phyloP scores from a whole-genome alignment of 35 echinoderm and acorn worm species.

The Heliocidaris erythrogramma region DNA sequence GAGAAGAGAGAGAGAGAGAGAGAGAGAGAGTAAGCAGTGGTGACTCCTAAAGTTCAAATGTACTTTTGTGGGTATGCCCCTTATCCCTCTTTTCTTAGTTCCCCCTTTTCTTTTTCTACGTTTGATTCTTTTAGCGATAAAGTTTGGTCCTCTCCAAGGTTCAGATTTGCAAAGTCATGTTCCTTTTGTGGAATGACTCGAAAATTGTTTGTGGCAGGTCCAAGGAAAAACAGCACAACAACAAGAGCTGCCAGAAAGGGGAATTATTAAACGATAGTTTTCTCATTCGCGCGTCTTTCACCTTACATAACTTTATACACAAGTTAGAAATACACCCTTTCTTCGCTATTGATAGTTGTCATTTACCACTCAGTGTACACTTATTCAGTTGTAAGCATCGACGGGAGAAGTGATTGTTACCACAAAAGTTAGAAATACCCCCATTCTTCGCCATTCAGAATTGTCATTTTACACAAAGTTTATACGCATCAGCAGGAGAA shows the following conservation, averaged over 20 bases:
- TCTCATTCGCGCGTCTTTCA: background rate
- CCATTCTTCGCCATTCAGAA: no score
- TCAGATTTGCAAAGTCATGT: slow-evolving; percentile 38
- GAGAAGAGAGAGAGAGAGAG: background rate
- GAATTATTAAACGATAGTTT: background rate
- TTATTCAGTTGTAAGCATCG: no score
- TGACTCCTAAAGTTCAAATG: slow-evolving; percentile 22
- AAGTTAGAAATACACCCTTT: no score
- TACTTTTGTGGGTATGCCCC: slow-evolving; percentile 17
- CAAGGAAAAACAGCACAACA: background rate
- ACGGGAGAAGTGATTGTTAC: no score
- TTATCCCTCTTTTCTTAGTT: background rate
- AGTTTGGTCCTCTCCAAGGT: background rate
- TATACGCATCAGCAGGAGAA: no score
- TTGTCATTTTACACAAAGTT: no score
- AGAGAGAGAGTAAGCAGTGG: background rate
- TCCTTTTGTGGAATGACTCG: background rate
- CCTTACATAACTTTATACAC: no score
- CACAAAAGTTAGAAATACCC: no score
- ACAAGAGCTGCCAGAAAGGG: background rate
- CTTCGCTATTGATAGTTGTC: no score
- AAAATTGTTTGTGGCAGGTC: slow-evolving; percentile 12
- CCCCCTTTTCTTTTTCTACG: background rate
- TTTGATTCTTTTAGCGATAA: background rate
- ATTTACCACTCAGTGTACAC: no score